A percentile compares a stretch with the other conserved stretches of the same genome.
phyloP scores from a whole-genome alignment of 2,888 invertebrate species.

The Phymatocera aterrima region DNA sequence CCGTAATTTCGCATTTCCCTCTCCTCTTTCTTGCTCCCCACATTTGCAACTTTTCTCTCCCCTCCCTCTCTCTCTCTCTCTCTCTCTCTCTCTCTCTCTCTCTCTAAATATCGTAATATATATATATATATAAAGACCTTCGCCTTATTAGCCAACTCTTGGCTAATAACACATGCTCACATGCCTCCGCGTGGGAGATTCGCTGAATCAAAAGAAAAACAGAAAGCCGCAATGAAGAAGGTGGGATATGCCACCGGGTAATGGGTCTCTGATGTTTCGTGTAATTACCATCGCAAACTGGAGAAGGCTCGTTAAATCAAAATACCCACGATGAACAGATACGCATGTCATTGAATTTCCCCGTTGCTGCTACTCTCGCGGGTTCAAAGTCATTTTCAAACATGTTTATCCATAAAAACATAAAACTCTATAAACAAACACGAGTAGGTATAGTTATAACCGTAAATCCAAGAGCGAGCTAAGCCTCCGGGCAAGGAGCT shows the following conservation, averaged over 20 bases:
- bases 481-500: background rate
- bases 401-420: too few relatives aligned
- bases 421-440: too few relatives aligned
- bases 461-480: too few relatives aligned
- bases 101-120: background rate
- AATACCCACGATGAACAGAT: background rate
- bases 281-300: constrained; percentile 14
- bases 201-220: background rate
- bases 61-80: background rate
- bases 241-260: background rate
- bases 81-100: background rate
- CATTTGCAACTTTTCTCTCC: too few relatives aligned
- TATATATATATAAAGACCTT: background rate
- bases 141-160: constrained; percentile 17
- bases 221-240: background rate
- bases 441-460: too few relatives aligned
- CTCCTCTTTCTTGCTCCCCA: background rate
- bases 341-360: background rate
- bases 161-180: background rate
- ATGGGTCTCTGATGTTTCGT: background rate
- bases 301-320: constrained; percentile 6
- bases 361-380: too few relatives aligned
- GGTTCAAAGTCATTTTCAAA: too few relatives aligned
- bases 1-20: background rate
- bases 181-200: background rate